Evolutionary conservation across 1,140 invertebrate species (phyloP).

Genomic region (Cheumatopsyche charites): DNA sequence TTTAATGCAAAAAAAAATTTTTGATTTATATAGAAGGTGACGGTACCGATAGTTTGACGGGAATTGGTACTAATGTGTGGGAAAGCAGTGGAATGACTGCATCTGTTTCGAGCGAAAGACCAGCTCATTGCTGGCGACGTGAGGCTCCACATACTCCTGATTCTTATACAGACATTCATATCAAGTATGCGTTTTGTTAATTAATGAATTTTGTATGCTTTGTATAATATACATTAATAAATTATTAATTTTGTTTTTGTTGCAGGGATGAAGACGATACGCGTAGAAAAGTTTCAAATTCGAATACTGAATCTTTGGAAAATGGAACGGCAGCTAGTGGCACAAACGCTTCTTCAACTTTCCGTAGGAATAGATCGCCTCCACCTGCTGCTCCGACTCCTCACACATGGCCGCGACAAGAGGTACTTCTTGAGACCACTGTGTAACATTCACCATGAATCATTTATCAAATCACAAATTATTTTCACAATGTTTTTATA

Average conservation of each 20-base stretch:
- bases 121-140: slow-evolving; percentile 46
- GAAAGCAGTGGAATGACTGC: background rate
- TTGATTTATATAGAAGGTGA: slow-evolving; percentile 42
- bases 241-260: slow-evolving; percentile 15
- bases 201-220: background rate
- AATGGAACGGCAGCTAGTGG: slow-evolving; percentile 22
- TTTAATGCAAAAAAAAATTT: slow-evolving; percentile 13
- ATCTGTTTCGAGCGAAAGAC: slow-evolving; percentile 31
- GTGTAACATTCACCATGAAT: slow-evolving; percentile 34
- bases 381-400: slow-evolving; percentile 34
- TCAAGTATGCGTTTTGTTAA: slow-evolving; percentile 34
- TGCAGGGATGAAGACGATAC: slow-evolving; percentile 46
- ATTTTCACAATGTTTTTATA: slow-evolving; percentile 4
- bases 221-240: background rate
- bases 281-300: slow-evolving; percentile 30
- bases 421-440: slow-evolving; percentile 49
- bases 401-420: slow-evolving; percentile 47
- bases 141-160: slow-evolving; percentile 46
- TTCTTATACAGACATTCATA: slow-evolving; percentile 47
- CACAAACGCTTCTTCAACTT: background rate
- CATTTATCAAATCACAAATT: slow-evolving; percentile 13
- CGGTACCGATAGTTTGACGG: slow-evolving; percentile 40
- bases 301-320: slow-evolving; percentile 40
- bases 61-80: slow-evolving; percentile 20
- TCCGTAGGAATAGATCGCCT: slow-evolving; percentile 18